Conservation (phyloP, 2,797 vertebrate species). For the Delichon dasypus region DNA sequence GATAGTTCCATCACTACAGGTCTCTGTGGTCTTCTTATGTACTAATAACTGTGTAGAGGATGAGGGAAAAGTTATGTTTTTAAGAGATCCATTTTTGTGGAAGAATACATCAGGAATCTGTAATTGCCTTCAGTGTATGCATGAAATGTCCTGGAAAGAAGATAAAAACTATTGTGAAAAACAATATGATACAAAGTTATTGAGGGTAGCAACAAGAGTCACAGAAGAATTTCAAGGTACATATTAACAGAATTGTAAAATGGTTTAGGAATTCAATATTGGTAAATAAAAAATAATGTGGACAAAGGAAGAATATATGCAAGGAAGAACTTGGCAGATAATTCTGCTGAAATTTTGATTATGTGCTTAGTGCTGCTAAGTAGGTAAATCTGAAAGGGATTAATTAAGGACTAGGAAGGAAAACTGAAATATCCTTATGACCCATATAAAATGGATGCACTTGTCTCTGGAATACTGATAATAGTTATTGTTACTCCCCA, state of each 20-base stretch:
- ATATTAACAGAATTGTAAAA: not conserved
- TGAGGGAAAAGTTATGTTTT: not conserved
- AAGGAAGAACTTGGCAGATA: not conserved
- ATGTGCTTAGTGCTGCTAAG: not conserved
- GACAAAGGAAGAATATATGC: not conserved
- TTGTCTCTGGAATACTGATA: not conserved
- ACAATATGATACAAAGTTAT: not conserved
- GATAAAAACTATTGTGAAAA: not conserved
- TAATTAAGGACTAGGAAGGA: not conserved
- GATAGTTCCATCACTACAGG: not conserved
- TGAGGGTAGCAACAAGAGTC: not conserved
- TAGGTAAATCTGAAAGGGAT: not conserved
- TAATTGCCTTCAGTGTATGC: not conserved
- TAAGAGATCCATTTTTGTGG: not conserved
- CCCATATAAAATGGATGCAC: not conserved
- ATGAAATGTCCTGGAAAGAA: rapidly evolving
- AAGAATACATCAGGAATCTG: not conserved
- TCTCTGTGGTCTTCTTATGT: not conserved
- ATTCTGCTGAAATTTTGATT: not conserved
- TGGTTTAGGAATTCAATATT: not conserved
- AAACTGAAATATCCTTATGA: not conserved
- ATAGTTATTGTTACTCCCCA: not conserved
- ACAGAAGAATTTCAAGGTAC: not conserved
- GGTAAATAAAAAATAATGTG: not conserved
- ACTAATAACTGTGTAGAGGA: not conserved